phyloP scores from a whole-genome alignment of 1,140 invertebrate species.

The Chymomyza costata region DNA sequence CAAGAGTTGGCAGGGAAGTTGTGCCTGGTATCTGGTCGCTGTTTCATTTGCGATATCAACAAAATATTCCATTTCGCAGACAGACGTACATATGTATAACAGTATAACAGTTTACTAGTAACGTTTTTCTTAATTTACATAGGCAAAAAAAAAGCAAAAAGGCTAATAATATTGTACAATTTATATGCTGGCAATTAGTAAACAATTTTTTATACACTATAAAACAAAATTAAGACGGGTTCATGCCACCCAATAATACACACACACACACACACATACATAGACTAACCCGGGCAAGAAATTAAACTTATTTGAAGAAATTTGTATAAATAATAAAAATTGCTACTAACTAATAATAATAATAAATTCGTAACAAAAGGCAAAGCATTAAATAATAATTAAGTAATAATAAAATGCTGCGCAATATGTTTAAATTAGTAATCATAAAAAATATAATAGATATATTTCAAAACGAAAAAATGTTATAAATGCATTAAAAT shows the following conservation, averaged over 20 bases:
- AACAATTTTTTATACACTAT: slow-evolving; percentile 53
- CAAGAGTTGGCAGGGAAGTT: too few relatives aligned
- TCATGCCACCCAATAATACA: slow-evolving; percentile 5
- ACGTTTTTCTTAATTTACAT: slow-evolving; percentile 9
- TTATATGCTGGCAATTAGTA: slow-evolving; percentile 37
- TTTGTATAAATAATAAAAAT: slow-evolving; percentile 37
- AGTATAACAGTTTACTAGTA: too few relatives aligned
- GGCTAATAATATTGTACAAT: slow-evolving; percentile 29
- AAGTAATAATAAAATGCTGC: slow-evolving; percentile 4
- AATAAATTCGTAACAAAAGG: too few relatives aligned
- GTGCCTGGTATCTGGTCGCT: slow-evolving; percentile 34
- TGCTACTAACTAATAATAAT: background rate
- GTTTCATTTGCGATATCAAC: slow-evolving; percentile 75
- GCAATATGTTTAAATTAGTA: slow-evolving; percentile 1
- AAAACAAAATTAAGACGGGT: too few relatives aligned
- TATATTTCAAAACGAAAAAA: slow-evolving; percentile 1
- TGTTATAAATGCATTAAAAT: slow-evolving; percentile 6
- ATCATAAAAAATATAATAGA: slow-evolving; percentile 6
- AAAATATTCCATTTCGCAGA: slow-evolving; percentile 70
- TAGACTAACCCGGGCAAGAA: slow-evolving; percentile 19
- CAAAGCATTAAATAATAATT: slow-evolving; percentile 3
- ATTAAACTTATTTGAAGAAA: slow-evolving; percentile 44
- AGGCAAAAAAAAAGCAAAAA: too few relatives aligned
- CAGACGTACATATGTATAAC: slow-evolving; percentile 51
- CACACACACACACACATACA: slow-evolving; percentile 34